These are phyloP conservation scores for Spilosoma lubricipeda DNA, from an alignment of 2,888 invertebrate genomes.

Conservation along the genomic window DNA sequence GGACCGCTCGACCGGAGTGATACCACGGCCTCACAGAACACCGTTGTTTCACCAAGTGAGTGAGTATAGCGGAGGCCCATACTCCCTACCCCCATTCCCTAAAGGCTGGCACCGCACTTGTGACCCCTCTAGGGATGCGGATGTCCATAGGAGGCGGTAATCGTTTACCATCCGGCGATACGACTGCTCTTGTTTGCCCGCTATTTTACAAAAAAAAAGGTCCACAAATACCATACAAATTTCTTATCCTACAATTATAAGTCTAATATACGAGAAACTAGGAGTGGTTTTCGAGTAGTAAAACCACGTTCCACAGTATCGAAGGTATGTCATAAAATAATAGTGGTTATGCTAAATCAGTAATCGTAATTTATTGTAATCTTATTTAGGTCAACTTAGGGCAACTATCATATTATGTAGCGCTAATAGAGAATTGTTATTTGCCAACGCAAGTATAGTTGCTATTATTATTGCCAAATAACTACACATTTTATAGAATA, in stretches of 20 bases:
- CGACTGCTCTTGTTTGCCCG: too few relatives aligned
- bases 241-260: neutral
- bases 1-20: too few relatives aligned
- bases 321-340: neutral
- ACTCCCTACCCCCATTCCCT: too few relatives aligned
- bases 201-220: too few relatives aligned
- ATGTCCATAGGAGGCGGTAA: too few relatives aligned
- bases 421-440: neutral
- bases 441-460: neutral
- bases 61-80: too few relatives aligned
- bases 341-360: neutral
- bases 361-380: neutral
- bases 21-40: too few relatives aligned
- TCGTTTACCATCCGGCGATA: too few relatives aligned
- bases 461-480: neutral
- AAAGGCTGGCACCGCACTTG: too few relatives aligned
- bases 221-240: too few relatives aligned
- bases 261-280: neutral
- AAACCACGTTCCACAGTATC: neutral
- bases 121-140: too few relatives aligned
- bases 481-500: slow-evolving; percentile 3
- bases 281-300: neutral
- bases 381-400: neutral
- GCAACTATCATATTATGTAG: neutral
- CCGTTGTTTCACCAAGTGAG: too few relatives aligned